Conservation (phyloP, 1,140 invertebrate genomes). For the Metaphire vulgaris region DNA sequence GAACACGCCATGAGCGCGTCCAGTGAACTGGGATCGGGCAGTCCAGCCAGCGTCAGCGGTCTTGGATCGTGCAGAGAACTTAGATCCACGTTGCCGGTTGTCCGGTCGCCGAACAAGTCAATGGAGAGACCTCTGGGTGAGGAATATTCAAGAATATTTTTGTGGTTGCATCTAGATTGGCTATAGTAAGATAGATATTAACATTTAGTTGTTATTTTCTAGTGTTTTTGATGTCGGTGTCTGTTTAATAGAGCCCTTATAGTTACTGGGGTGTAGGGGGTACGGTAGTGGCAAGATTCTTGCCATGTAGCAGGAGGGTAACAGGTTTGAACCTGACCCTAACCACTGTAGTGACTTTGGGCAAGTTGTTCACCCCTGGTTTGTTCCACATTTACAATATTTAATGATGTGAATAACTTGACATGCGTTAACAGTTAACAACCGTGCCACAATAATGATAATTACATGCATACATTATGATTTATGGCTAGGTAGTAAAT, state of each 20-base stretch:
- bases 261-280: background rate
- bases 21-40: background rate
- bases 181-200: background rate
- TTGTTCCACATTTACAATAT: no score
- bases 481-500: no score
- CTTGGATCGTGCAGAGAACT: conserved; percentile 58
- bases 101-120: conserved; percentile 87
- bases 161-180: background rate
- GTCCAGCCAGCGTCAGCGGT: conserved; percentile 3
- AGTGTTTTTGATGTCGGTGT: background rate
- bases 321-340: no score
- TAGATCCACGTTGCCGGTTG: conserved; percentile 82
- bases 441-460: no score
- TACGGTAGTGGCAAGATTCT: background rate
- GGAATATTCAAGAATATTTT: background rate
- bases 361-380: no score
- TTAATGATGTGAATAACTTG: background rate
- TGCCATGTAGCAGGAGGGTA: background rate
- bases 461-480: no score
- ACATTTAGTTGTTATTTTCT: background rate
- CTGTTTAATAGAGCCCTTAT: background rate
- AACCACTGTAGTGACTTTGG: no score
- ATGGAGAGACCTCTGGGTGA: conserved; percentile 62
- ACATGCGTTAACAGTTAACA: no score
- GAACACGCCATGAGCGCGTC: background rate